A percentile compares a stretch with the other conserved stretches of the same genome.
phyloP scores from a whole-genome alignment of 2,113 vertebrate species.

The Caloenas nicobarica region DNA sequence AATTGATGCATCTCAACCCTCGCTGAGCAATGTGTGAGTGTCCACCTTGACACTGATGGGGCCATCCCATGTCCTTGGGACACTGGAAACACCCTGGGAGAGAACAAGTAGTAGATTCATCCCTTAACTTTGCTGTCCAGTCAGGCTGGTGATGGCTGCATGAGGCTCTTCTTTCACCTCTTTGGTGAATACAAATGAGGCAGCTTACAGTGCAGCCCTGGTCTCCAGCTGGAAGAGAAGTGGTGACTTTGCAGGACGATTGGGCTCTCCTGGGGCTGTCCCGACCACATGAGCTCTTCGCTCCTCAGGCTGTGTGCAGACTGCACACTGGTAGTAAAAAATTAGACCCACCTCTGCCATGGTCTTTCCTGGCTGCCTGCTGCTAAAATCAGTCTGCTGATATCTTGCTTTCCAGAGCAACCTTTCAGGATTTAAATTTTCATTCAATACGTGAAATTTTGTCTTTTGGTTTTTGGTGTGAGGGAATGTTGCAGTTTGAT shows the following conservation, averaged over 20 bases:
- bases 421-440: not conserved
- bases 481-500: not conserved
- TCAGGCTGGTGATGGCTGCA: not conserved
- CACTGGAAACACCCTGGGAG: not conserved
- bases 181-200: not conserved
- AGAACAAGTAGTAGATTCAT: not conserved
- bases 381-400: not conserved
- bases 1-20: not conserved
- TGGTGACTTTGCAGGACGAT: not conserved
- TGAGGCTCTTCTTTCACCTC: not conserved
- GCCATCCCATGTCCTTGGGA: fast-evolving
- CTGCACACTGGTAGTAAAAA: not conserved
- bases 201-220: not conserved
- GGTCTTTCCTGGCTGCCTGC: not conserved
- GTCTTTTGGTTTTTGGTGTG: not conserved
- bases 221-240: not conserved
- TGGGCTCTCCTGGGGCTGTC: fast-evolving
- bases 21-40: not conserved
- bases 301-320: not conserved
- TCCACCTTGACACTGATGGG: fast-evolving
- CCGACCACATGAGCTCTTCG: fast-evolving
- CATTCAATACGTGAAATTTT: not conserved
- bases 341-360: not conserved
- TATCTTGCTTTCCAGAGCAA: not conserved
- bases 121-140: fast-evolving